Evolutionary conservation across 2,888 invertebrate species (phyloP).

Genomic region (Achlya flavicornis): DNA sequence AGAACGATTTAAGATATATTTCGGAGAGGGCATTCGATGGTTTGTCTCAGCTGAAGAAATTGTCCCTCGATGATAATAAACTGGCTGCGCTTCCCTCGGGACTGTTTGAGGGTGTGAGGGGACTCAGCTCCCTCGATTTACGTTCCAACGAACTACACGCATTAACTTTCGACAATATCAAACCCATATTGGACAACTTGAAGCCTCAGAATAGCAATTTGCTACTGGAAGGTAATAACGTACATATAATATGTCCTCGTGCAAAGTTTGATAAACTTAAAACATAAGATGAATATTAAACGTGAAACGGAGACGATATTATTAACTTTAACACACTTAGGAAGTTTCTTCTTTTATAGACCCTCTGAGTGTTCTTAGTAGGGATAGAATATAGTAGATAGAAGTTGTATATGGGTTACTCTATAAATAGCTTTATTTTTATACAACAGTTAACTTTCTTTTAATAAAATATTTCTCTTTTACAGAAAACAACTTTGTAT

Average conservation of each 20-base stretch:
- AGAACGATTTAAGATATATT: conserved; percentile 88
- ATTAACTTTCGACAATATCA: conserved; percentile 89
- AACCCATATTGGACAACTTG: conserved; percentile 91
- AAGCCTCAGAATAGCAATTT: conserved; percentile 89
- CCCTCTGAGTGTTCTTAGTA: conserved; percentile 63
- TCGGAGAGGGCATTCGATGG: conserved; percentile 91
- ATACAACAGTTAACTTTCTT: conserved; percentile 13
- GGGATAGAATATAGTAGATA: conserved; percentile 37
- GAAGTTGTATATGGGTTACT: conserved; percentile 44
- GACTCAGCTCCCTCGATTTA: conserved; percentile 89
- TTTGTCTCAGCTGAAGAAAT: conserved; percentile 87
- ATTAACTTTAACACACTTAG: conserved; percentile 68
- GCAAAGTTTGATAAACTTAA: conserved; percentile 65
- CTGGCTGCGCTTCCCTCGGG: conserved; percentile 88
- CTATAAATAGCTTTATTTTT: conserved; percentile 45
- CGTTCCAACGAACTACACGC: conserved; percentile 90
- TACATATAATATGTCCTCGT: conserved; percentile 64
- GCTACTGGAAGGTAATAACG: conserved; percentile 88
- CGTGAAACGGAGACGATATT: conserved; percentile 64
- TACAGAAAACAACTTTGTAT: conserved; percentile 92
- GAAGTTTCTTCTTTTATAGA: conserved; percentile 72
- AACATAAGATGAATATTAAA: conserved; percentile 75
- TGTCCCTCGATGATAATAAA: conserved; percentile 90
- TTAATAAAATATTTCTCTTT: conserved; percentile 42
- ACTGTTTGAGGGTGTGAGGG: conserved; percentile 88